Percentiles rank a stretch among this genome's conserved stretches.
phyloP scores from a whole-genome alignment of 2,113 vertebrate genomes.

The Panthera uncia region DNA sequence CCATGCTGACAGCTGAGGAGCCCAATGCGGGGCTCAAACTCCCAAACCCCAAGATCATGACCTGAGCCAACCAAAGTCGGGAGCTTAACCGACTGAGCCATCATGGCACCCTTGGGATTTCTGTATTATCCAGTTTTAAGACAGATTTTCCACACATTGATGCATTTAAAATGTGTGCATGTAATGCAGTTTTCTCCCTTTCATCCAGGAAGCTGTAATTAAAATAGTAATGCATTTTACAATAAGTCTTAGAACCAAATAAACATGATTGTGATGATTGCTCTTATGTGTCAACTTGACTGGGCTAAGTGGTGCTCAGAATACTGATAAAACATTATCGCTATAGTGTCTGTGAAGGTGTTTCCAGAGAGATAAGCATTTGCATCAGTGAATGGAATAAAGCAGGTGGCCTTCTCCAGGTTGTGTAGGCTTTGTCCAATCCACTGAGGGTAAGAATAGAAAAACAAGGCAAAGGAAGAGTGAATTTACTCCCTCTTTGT shows the following conservation, averaged over 20 bases:
- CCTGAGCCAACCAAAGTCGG: too few relatives aligned
- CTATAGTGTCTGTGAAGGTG: neutral
- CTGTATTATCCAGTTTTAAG: neutral
- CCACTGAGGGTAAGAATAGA: neutral
- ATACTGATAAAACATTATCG: neutral
- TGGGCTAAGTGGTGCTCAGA: neutral
- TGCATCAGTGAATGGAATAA: neutral
- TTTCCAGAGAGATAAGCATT: neutral
- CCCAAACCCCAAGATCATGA: too few relatives aligned
- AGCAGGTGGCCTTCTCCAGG: neutral
- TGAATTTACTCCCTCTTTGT: neutral
- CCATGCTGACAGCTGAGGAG: too few relatives aligned
- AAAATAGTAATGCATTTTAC: neutral
- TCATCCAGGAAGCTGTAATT: neutral
- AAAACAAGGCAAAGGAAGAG: neutral
- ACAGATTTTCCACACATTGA: neutral
- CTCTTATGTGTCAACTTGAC: neutral
- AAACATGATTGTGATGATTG: neutral
- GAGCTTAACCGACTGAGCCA: too few relatives aligned
- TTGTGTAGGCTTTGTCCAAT: too few relatives aligned
- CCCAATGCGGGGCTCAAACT: too few relatives aligned
- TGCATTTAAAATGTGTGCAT: neutral
- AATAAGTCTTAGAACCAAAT: neutral
- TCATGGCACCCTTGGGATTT: neutral
- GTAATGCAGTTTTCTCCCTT: neutral